A percentile compares a stretch with the other conserved stretches of the same genome.
Evolutionary conservation across 2,113 vertebrate genomes (phyloP).

Genomic region (Cromileptes altivelis): DNA sequence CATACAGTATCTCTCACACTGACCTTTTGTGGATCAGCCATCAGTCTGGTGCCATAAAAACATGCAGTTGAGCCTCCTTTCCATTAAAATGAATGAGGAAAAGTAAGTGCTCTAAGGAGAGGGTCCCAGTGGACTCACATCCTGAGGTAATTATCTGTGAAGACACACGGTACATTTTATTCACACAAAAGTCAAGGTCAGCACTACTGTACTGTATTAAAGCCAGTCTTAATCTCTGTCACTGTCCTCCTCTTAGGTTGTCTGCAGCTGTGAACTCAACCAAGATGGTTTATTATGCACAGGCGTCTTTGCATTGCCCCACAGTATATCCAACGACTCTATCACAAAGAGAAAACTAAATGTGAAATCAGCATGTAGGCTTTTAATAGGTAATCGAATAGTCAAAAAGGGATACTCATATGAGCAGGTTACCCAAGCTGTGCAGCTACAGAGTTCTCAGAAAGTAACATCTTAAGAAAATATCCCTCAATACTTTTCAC

Average conservation of each 20-base stretch:
- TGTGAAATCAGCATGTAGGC: neutral
- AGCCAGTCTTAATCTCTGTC: slow-evolving; percentile 50
- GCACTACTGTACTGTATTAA: slow-evolving; percentile 41
- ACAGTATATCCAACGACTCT: neutral
- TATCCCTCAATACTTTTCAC: neutral
- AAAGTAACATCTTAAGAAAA: neutral
- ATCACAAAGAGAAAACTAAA: neutral
- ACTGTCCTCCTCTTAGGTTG: slow-evolving; percentile 33
- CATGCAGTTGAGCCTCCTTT: neutral
- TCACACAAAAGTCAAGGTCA: slow-evolving; percentile 64
- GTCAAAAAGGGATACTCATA: neutral
- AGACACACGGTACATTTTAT: slow-evolving; percentile 51
- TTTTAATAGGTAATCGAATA: neutral
- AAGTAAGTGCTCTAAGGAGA: slow-evolving; percentile 19
- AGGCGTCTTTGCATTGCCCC: neutral
- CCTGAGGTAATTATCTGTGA: slow-evolving; percentile 62
- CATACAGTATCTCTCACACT: neutral
- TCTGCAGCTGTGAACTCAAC: slow-evolving; percentile 35
- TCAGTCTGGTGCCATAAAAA: slow-evolving; percentile 1
- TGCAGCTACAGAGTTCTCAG: neutral
- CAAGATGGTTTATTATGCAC: neutral
- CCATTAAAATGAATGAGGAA: slow-evolving; percentile 19
- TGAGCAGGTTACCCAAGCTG: neutral
- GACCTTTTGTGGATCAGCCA: slow-evolving; percentile 12
- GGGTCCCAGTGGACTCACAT: slow-evolving; percentile 12